These are phyloP conservation scores for Anser cygnoides DNA, from an alignment of 2,113 vertebrate genomes.

Conservation along the genomic window DNA sequence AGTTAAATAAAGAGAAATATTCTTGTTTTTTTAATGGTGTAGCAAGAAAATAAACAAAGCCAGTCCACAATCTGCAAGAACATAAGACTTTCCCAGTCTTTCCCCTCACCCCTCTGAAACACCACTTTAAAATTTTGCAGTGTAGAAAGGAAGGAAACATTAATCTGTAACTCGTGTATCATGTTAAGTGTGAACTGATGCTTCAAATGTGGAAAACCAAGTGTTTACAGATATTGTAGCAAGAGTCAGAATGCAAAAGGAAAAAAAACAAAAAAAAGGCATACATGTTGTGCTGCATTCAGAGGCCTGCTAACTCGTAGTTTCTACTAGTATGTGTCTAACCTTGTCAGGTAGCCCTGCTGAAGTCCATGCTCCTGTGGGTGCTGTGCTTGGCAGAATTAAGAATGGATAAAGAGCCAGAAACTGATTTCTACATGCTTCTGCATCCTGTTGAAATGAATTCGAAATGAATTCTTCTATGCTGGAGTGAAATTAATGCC, in stretches of 20 bases:
- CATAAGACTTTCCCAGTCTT: background rate
- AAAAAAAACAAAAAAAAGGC: background rate
- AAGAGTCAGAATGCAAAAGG: background rate
- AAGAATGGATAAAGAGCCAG: background rate
- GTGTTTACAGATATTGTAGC: background rate
- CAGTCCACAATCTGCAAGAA: background rate
- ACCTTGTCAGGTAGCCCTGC: background rate
- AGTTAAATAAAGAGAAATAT: background rate
- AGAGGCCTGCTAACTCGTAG: background rate
- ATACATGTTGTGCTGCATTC: background rate
- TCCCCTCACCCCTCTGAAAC: background rate
- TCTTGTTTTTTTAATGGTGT: background rate
- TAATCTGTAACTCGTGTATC: background rate
- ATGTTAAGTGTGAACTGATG: background rate
- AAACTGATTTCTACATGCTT: background rate
- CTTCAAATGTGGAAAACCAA: background rate
- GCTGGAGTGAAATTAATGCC: background rate
- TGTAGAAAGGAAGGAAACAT: background rate
- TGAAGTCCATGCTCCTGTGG: background rate
- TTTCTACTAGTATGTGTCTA: background rate
- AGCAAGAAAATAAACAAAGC: background rate
- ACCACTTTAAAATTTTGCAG: background rate
- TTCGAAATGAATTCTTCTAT: background rate
- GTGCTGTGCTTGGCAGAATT: background rate
- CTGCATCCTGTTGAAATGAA: background rate